phyloP scores from a whole-genome alignment of 92 coral and sea anemone genomes.

The Virgularia gustaviana region DNA sequence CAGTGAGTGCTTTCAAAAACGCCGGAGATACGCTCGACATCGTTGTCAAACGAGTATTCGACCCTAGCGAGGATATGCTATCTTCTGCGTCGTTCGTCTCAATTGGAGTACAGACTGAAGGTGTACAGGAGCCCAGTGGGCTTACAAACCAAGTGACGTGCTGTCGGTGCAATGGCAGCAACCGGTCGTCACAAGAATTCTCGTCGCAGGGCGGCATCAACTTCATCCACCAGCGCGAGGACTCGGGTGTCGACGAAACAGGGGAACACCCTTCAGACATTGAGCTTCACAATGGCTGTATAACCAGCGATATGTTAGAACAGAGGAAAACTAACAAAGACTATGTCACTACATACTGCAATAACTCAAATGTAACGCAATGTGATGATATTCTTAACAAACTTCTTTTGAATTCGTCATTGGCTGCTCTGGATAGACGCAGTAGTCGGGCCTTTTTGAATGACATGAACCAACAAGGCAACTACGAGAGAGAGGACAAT shows the following conservation, averaged over 20 bases:
- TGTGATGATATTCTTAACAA: constrained; percentile 11
- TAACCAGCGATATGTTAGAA: background rate
- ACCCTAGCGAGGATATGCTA: constrained; percentile 29
- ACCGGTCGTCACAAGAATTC: constrained; percentile 24
- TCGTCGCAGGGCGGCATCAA: constrained; percentile 33
- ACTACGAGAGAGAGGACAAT: constrained; percentile 23
- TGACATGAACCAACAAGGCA: constrained; percentile 1
- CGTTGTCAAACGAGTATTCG: constrained; percentile 62
- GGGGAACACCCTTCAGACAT: constrained; percentile 37
- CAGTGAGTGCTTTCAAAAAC: constrained; percentile 81
- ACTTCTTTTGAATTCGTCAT: constrained; percentile 14
- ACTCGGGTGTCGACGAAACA: constrained; percentile 37
- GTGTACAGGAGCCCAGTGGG: background rate
- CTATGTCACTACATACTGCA: background rate
- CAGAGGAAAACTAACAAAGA: background rate
- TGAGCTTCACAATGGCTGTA: constrained; percentile 20
- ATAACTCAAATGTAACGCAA: constrained; percentile 11
- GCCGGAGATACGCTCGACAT: constrained; percentile 74
- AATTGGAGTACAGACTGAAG: constrained; percentile 85
- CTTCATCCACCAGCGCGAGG: constrained; percentile 22
- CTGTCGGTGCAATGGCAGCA: constrained; percentile 35
- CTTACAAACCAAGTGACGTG: background rate
- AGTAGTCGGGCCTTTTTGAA: background rate
- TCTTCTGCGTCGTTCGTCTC: constrained; percentile 51
- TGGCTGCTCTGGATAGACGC: constrained; percentile 26